phyloP scores from a whole-genome alignment of 2,113 vertebrate species.

The Petrocephalus microphthalmus region DNA sequence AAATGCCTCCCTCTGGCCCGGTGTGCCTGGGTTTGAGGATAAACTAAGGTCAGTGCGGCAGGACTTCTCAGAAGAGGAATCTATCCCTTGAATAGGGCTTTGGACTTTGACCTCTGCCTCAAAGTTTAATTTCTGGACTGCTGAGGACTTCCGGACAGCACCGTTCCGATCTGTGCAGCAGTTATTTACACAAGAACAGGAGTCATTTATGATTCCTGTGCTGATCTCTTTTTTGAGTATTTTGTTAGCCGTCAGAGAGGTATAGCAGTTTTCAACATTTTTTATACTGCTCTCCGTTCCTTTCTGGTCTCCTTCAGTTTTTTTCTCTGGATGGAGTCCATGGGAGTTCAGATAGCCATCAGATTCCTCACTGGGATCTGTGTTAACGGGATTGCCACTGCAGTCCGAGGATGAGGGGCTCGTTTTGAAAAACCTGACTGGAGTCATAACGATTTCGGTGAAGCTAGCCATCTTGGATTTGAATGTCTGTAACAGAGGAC shows the following conservation, averaged over 20 bases:
- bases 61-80: not conserved
- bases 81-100: not conserved
- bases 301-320: not conserved
- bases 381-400: not conserved
- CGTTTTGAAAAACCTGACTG: conserved; percentile 59
- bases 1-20: not conserved
- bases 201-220: not conserved
- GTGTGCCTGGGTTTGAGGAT: not conserved
- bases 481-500: conserved; percentile 71
- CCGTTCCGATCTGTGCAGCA: not conserved
- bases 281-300: not conserved
- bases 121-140: conserved; percentile 38
- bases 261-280: not conserved
- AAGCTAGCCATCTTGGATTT: conserved; percentile 81
- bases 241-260: not conserved
- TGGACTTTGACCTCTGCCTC: conserved; percentile 21
- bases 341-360: not conserved
- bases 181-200: not conserved
- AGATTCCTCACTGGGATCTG: not conserved
- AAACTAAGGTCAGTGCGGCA: not conserved
- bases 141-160: conserved; percentile 7
- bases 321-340: not conserved
- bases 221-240: not conserved
- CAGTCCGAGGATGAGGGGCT: conserved; percentile 19
- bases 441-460: conserved; percentile 79